Base-by-base conservation (phyloP, 2,888 invertebrate species). In the Coecobrya sp. region DNA sequence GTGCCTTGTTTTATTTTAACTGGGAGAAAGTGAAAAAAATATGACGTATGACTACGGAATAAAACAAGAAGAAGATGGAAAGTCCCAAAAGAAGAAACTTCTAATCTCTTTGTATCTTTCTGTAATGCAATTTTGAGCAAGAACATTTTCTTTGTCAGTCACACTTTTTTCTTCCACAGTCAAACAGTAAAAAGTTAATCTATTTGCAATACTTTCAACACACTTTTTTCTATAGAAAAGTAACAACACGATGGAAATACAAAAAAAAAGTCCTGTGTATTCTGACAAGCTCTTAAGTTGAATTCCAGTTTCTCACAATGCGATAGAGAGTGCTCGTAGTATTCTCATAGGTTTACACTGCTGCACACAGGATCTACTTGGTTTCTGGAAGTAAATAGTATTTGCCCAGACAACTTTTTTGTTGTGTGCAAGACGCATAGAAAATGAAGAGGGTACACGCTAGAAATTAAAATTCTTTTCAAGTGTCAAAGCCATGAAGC, bases 401-500 rank as follows among this genome's bases (percentile, higher is more conserved):
- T 68, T 68, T 68, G 30, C 68, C 68, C 68, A 68, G 68, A 30
- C 68, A 68, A 68, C 68, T 68, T 68, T 68, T 30, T n/a, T 30
- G 68, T 30, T 36, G 68, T 68, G 68, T 68, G 62, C 62, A 68
- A 68, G 30, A 68, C 27, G 73, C 42, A 19, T 45, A 73, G 68
- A 73, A 22, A 73, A 42, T 22, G 36, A n/a, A 73, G 73, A 27
- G 79, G 7, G 27, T 42, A 79, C 19, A 65, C 65, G 27, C 25
- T 42, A 88, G 82, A 89, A 82, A 82, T 89, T 89, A 89, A 82
- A 89, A 89, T 89, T 89, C 89, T 82, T 82, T 65, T 89, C 82
- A 89, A 89, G 89, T 82, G 81, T 89, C 82, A 89, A 89, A 55
- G 30, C 30, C 88, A 88, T 30, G 36, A 68, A 68, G 36, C 16